Percentiles rank a stretch among this genome's conserved stretches.
These are phyloP conservation scores for Prochilodus magdalenae DNA, from an alignment of 2,113 vertebrate species.

Conservation along the genomic window DNA sequence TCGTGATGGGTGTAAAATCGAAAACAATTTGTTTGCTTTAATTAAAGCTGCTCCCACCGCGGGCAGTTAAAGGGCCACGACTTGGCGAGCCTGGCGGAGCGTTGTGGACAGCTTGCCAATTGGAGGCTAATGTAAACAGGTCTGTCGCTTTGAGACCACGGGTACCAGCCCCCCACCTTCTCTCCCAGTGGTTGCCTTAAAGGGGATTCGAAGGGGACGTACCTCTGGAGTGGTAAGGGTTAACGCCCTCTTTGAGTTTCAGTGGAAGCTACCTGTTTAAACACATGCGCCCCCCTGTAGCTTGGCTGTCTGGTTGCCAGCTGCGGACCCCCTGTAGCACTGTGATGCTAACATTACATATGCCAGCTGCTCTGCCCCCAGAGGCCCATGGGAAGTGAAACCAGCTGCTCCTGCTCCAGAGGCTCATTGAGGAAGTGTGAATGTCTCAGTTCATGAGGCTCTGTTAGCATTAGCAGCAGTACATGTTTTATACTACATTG, in stretches of 20 bases:
- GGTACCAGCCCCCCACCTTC: too few relatives aligned
- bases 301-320: not conserved
- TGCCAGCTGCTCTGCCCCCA: not conserved
- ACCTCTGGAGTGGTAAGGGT: too few relatives aligned
- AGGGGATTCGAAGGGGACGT: too few relatives aligned
- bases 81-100: slow-evolving; percentile 52
- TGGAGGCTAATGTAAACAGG: slow-evolving; percentile 61
- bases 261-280: not conserved
- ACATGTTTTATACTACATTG: too few relatives aligned
- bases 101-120: slow-evolving; percentile 61
- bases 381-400: not conserved
- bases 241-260: not conserved
- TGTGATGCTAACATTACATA: not conserved
- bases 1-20: slow-evolving; percentile 67
- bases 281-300: not conserved
- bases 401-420: not conserved
- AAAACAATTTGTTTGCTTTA: slow-evolving; percentile 71
- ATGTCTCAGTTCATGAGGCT: not conserved
- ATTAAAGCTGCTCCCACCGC: slow-evolving; percentile 67
- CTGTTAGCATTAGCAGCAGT: too few relatives aligned
- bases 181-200: too few relatives aligned
- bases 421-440: slow-evolving; percentile 4
- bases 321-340: not conserved
- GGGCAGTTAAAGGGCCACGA: slow-evolving; percentile 57
- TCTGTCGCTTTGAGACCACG: not conserved